Evolutionary conservation across 1,140 invertebrate genomes (phyloP).

Genomic region (Ericerus pela): DNA sequence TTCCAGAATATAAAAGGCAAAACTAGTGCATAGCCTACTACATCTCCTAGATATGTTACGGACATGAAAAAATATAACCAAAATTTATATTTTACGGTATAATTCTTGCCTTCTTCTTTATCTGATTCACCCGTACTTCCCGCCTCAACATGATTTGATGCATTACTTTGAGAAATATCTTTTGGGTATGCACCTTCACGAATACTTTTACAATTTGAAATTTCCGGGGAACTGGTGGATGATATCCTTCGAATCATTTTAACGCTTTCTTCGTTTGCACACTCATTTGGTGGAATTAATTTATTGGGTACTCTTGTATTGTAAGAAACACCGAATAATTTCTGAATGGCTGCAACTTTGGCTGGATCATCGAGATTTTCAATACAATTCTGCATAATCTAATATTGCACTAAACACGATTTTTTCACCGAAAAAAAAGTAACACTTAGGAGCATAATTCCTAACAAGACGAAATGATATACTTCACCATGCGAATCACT

Average conservation of each 20-base stretch:
- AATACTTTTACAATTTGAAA: neutral
- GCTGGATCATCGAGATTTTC: conserved; percentile 23
- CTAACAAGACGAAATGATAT: too few species aligned
- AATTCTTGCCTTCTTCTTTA: conserved; percentile 26
- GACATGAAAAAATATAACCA: conserved; percentile 77
- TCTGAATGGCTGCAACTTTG: conserved; percentile 23
- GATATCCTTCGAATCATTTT: conserved; percentile 4
- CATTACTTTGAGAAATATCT: neutral
- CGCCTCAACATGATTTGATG: neutral
- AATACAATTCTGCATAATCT: too few species aligned
- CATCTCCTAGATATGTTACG: conserved; percentile 71
- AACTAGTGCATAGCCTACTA: conserved; percentile 72
- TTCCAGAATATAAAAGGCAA: conserved; percentile 90
- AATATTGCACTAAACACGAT: too few species aligned
- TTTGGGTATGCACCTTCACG: neutral
- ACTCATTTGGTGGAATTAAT: conserved; percentile 3
- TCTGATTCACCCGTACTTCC: neutral
- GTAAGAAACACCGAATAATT: conserved; percentile 23
- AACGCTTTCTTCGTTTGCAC: neutral
- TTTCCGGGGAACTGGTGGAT: neutral
- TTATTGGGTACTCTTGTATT: conserved; percentile 1
- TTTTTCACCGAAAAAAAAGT: too few species aligned
- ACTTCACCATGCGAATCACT: too few species aligned
- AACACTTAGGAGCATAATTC: too few species aligned
- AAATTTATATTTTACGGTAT: conserved; percentile 54